Base-by-base conservation (phyloP, 2,888 invertebrate species). In the Electrophaes corylata region DNA sequence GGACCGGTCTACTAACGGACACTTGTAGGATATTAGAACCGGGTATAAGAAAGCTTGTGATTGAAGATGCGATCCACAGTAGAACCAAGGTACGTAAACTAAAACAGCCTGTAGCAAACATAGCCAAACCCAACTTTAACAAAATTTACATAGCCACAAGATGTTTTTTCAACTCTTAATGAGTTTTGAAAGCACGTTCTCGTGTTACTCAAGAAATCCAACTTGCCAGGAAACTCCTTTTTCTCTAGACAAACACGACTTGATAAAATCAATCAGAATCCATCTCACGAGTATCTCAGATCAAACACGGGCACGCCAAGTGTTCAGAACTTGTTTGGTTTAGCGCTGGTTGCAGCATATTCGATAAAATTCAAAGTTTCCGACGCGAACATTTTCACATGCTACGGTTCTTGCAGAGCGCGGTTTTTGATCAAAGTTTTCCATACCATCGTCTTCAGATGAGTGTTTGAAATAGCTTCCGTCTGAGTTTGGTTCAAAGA, bases 371-470 rank as follows among this genome's bases (percentile, higher is more conserved):
- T 74, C 79, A 78, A 85, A 84, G 75, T 83, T 81, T 69, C 63
- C 47, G 65, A 59, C 62, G 71, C 62, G 76, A 79, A 83, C 73
- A 83, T 84, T 83, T 86, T 81, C 83, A 75, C 72, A 73, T 81
- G 74, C 76, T 78, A 70, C 77, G 74, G 81, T 83, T 82, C 83
- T 84, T 74, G 73, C 76, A 79, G 78, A 79, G 81, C 79, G 86
- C 77, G 87, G 87, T 86, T 86, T 86, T 86, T 83, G 80, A 87
- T 88, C 84, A 84, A 88, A 89, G 83, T 89, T 89, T 86, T 81
- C 84, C 82, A 76, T 83, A 82, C 75, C 76, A 70, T 73, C 31
- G 45, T 77, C 72, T 76, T 60, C 71, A 67, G 66, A 70, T 69
- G 74, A 78, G 75, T 74, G 74, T 67, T 63, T 60, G 69, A 71